Percentiles rank a stretch among this genome's conserved stretches.
phyloP scores from a whole-genome alignment of 1,140 invertebrate genomes.

The Pseudomyrmex sp. region DNA sequence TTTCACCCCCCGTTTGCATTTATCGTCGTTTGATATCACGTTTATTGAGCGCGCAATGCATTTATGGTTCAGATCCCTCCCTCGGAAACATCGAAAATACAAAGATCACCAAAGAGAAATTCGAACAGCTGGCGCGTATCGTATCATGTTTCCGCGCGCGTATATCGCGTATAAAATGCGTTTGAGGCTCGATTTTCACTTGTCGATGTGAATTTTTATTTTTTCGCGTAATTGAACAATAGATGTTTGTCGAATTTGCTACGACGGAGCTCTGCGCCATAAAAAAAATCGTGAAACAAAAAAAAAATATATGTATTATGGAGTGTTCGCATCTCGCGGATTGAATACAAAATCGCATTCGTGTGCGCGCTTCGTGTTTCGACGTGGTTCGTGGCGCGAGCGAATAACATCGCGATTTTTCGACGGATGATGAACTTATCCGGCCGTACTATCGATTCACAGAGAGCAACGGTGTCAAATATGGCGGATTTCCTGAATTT shows the following conservation, averaged over 20 bases:
- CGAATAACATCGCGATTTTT: neutral
- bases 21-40: slow-evolving; percentile 41
- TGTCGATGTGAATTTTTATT: neutral
- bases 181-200: slow-evolving; percentile 53
- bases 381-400: no score
- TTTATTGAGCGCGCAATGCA: neutral
- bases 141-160: slow-evolving; percentile 34
- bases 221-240: slow-evolving; percentile 48
- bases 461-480: neutral
- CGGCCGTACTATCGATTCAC: neutral
- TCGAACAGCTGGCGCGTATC: slow-evolving; percentile 24
- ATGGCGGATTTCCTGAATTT: slow-evolving; percentile 16
- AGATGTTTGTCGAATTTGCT: slow-evolving; percentile 38
- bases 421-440: neutral
- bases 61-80: neutral
- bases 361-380: no score
- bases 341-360: no score
- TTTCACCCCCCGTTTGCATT: slow-evolving; percentile 12
- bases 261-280: neutral
- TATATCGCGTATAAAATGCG: slow-evolving; percentile 42
- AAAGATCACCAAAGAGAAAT: slow-evolving; percentile 53
- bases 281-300: neutral
- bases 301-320: neutral
- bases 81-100: slow-evolving; percentile 36
- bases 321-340: neutral